Conservation (phyloP, 1,140 invertebrate species). For the Drosophila equinoxialis region DNA sequence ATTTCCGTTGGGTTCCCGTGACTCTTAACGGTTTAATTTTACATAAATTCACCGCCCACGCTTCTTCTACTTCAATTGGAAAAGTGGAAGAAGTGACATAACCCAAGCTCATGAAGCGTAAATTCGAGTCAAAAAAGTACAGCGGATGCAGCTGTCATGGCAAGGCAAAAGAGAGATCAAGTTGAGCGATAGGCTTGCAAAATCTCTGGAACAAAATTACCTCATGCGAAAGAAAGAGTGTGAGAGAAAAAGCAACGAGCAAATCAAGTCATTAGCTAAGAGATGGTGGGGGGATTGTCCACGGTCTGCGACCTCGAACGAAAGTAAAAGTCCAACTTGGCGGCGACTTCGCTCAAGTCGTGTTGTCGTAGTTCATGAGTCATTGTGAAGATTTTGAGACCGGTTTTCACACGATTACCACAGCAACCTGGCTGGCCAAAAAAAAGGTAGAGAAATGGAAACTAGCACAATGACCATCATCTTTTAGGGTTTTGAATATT, state of each 20-base stretch:
- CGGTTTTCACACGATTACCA: constrained; percentile 60
- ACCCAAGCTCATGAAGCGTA: constrained; percentile 66
- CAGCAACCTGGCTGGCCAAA: constrained; percentile 37
- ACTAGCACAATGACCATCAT: constrained; percentile 72
- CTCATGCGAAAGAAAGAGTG: constrained; percentile 32
- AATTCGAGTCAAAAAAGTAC: constrained; percentile 25
- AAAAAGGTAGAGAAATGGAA: constrained; percentile 47
- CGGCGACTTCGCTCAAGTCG: neutral
- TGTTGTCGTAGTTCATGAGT: constrained; percentile 50
- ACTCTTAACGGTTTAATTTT: constrained; percentile 46
- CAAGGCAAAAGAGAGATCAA: constrained; percentile 57
- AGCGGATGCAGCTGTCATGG: constrained; percentile 57
- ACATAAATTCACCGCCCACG: constrained; percentile 20
- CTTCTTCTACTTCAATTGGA: constrained; percentile 6
- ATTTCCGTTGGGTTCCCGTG: constrained; percentile 51
- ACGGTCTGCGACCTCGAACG: constrained; percentile 78
- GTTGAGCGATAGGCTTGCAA: constrained; percentile 73
- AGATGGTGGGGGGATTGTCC: constrained; percentile 13
- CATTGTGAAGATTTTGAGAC: constrained; percentile 69
- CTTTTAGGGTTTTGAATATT: constrained; percentile 15
- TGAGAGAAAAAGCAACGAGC: constrained; percentile 28
- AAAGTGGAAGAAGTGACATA: constrained; percentile 57
- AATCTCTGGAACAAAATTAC: constrained; percentile 69
- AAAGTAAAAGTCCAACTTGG: constrained; percentile 69
- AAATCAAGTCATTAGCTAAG: constrained; percentile 55